A percentile compares a stretch with the other conserved stretches of the same genome.
Evolutionary conservation across 2,888 invertebrate species (phyloP).

Genomic region (Melipona bicolor): DNA sequence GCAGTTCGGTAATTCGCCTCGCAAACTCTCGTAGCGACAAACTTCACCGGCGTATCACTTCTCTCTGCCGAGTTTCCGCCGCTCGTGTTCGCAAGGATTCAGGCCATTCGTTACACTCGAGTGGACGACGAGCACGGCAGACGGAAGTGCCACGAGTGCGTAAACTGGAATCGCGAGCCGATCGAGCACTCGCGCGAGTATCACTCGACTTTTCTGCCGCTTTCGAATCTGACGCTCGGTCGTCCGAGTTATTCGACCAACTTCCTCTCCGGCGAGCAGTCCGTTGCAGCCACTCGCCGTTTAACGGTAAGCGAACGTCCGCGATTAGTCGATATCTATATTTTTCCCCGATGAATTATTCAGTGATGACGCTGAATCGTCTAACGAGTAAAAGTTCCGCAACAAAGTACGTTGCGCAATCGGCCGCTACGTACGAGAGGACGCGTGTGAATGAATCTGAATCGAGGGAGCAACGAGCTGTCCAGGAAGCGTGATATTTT

Average conservation of each 20-base stretch:
- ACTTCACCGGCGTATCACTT: background rate
- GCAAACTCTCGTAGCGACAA: background rate
- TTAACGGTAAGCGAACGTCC: slow-evolving; percentile 9
- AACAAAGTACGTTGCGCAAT: slow-evolving; percentile 38
- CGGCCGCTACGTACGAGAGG: background rate
- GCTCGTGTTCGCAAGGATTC: slow-evolving; percentile 32
- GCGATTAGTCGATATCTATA: background rate
- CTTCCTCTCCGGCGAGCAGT: background rate
- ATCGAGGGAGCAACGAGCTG: background rate
- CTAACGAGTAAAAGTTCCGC: slow-evolving; percentile 38
- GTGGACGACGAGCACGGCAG: slow-evolving; percentile 49
- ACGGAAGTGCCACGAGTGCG: slow-evolving; percentile 47
- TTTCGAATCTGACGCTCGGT: background rate
- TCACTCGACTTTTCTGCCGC: slow-evolving; percentile 20
- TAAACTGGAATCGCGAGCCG: slow-evolving; percentile 54
- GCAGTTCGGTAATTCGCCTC: background rate
- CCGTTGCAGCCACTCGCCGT: background rate
- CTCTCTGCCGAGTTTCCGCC: slow-evolving; percentile 15
- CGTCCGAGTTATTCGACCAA: background rate
- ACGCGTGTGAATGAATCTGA: slow-evolving; percentile 22
- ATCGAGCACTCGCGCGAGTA: slow-evolving; percentile 27
- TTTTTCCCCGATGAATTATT: slow-evolving; percentile 50
- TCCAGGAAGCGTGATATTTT: background rate
- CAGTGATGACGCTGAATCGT: slow-evolving; percentile 25
- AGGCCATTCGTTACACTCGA: slow-evolving; percentile 61